Conservation (phyloP, 2,113 vertebrate genomes). For the Campylorhamphus procurvoides region DNA sequence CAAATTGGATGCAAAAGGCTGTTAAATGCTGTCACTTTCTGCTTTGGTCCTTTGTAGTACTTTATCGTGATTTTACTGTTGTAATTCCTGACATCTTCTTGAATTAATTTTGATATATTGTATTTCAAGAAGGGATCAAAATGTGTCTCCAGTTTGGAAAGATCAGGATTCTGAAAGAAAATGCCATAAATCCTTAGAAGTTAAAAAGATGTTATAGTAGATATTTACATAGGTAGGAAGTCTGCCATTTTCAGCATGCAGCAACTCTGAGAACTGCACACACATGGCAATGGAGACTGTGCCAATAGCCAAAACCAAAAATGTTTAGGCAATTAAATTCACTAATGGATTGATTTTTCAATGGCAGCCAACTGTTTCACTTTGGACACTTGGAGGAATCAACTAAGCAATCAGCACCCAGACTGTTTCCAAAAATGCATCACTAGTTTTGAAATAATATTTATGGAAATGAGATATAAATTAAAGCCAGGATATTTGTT, state of each 20-base stretch:
- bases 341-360: neutral
- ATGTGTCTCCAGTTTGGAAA: neutral
- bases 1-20: neutral
- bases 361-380: neutral
- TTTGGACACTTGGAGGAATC: neutral
- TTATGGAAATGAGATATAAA: neutral
- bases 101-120: neutral
- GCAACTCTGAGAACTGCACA: neutral
- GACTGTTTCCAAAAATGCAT: neutral
- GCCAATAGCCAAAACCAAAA: neutral
- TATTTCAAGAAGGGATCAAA: neutral
- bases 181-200: neutral
- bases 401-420: neutral
- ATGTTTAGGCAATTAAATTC: neutral
- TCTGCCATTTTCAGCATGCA: neutral
- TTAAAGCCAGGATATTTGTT: neutral
- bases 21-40: neutral
- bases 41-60: neutral
- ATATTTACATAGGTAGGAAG: neutral
- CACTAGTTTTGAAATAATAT: neutral
- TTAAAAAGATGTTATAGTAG: neutral
- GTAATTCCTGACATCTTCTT: neutral
- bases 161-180: neutral
- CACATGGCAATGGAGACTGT: neutral
- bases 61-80: neutral